Base-by-base conservation (phyloP, 2,113 vertebrate genomes). In the Nesoenas mayeri region DNA sequence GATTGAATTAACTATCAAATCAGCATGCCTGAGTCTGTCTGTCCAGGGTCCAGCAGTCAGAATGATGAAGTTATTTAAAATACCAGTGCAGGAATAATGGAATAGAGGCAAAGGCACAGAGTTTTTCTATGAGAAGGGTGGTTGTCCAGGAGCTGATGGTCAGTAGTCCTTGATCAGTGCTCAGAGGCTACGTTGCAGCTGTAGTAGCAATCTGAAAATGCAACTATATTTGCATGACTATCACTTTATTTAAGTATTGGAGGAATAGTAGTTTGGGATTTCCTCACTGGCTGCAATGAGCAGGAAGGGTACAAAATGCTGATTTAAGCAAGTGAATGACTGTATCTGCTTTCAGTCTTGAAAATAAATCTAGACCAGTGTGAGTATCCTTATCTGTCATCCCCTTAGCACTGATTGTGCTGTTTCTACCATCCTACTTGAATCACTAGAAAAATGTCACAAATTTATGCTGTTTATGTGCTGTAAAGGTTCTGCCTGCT, bases 241-340 rank as follows among this genome's bases (percentile, higher is more conserved):
- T 25, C 29, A 6, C 24, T 60, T 47, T 16, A 25, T 6, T 47
- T 2, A 40, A 25, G 12, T 28, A 12, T n/a, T 56, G 24, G 38
- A 78, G 20, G 14, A 66, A 29, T 25, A 38, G 12, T 32, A 38
- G 29, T 5, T 31, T n/a, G 19, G 19, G 29, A 36, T 82, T 75
- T 81, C 44, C 51, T 79, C 4, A 5, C 15, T 31, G 15, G 2
- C 29, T 79, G 42, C 0, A 0, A 13, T 32, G 5, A 44, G 22
- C 58, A 62, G 57, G 32, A 53, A 70, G 40, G 26, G 24, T 38
- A n/a, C 42, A 69, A 71, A 81, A 11, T 16, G 10, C 16, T 25
- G 18, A 25, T n/a, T 56, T 36, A 48, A 71, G 51, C 11, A 77
- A 75, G 9, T 69, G 53, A 74, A 21, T 13, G 58, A 34, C 13